Conservation (phyloP, 2,113 vertebrate genomes). For the Vidua chalybeata region DNA sequence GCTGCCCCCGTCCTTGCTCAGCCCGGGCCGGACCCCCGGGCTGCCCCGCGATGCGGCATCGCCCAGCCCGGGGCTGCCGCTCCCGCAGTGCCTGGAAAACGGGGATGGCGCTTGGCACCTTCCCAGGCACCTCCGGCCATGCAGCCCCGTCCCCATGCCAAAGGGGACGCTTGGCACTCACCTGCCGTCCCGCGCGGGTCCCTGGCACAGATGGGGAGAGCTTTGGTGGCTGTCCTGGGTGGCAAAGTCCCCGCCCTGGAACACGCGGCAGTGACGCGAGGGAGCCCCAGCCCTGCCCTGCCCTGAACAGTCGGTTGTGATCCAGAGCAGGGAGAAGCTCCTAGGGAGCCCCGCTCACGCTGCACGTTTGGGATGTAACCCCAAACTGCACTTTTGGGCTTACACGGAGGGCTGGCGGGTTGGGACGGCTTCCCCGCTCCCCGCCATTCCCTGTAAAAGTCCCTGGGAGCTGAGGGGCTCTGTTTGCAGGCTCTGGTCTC, state of each 20-base stretch:
- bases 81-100: background rate
- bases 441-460: background rate
- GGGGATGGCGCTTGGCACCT: accelerated
- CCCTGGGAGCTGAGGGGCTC: background rate
- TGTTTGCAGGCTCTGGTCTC: background rate
- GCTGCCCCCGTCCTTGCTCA: accelerated
- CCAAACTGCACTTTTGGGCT: accelerated
- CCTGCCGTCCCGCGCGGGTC: background rate
- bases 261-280: background rate
- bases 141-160: background rate
- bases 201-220: background rate
- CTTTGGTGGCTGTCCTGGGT: accelerated
- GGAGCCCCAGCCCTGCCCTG: background rate
- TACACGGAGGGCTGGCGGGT: background rate
- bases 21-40: background rate
- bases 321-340: background rate
- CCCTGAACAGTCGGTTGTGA: background rate
- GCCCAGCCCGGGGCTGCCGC: background rate
- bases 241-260: background rate
- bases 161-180: background rate
- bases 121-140: accelerated
- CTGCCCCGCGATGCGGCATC: background rate
- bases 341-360: accelerated
- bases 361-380: accelerated
- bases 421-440: background rate